Evolutionary conservation across 2,113 vertebrate genomes (phyloP).

Genomic region (Diadophis punctatus): DNA sequence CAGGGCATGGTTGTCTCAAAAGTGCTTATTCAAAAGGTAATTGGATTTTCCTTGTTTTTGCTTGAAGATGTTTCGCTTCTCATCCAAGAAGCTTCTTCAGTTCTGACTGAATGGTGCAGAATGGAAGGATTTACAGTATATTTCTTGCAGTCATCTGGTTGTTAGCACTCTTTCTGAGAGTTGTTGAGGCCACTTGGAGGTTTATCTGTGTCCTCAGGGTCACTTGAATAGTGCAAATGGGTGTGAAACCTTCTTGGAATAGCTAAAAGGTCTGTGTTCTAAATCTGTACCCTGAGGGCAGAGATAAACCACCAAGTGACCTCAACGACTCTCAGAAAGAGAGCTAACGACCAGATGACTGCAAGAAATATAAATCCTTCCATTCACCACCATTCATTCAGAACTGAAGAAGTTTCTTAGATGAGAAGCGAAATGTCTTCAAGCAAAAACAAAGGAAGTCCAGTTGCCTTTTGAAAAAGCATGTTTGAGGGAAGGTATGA

Average conservation of each 20-base stretch:
- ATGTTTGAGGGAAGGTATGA: neutral
- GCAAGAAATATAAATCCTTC: neutral
- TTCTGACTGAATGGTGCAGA: neutral
- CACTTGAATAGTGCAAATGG: no score
- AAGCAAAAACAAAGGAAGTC: neutral
- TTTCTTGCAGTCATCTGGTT: neutral
- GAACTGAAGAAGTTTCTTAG: neutral
- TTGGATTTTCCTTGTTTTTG: neutral
- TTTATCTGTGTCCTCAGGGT: neutral
- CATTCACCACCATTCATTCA: neutral
- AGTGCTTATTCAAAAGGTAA: neutral
- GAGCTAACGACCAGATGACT: neutral
- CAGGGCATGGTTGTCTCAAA: neutral
- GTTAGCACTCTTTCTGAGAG: neutral
- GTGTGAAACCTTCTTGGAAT: no score
- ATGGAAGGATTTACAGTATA: neutral
- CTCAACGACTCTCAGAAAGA: neutral
- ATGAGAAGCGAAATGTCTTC: neutral
- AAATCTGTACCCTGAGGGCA: no score
- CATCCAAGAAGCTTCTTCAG: neutral
- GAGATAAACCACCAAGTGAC: no score
- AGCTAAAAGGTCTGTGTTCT: no score
- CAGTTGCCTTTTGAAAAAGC: neutral
- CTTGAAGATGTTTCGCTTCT: neutral
- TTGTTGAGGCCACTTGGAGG: neutral